Percentiles rank a stretch among this genome's conserved stretches.
phyloP scores from a whole-genome alignment of 2,888 invertebrate species.

The Fabriciana adippe region DNA sequence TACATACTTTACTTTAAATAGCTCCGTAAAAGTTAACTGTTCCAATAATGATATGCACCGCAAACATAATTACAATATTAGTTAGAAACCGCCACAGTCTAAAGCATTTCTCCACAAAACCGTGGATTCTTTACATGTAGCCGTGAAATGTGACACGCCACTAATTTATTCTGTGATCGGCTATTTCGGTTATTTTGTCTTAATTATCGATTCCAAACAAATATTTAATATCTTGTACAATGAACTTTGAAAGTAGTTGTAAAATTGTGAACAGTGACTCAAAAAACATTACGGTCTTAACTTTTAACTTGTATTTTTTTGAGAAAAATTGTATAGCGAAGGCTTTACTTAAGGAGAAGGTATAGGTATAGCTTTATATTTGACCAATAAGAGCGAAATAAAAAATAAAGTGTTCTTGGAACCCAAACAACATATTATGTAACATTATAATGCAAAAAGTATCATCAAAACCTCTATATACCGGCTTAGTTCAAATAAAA shows the following conservation, averaged over 20 bases:
- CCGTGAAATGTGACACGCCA: slow-evolving; percentile 69
- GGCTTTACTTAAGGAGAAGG: too few species aligned
- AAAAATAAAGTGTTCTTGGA: too few species aligned
- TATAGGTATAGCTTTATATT: neutral
- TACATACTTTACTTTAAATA: slow-evolving; percentile 23
- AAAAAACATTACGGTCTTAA: too few species aligned
- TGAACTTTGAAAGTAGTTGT: slow-evolving; percentile 51
- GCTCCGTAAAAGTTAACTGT: slow-evolving; percentile 43
- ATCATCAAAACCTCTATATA: neutral
- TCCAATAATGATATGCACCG: slow-evolving; percentile 49
- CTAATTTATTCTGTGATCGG: slow-evolving; percentile 76
- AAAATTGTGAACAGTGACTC: neutral
- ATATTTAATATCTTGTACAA: slow-evolving; percentile 61
- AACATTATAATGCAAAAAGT: too few species aligned
- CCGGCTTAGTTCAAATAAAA: neutral
- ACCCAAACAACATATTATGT: too few species aligned
- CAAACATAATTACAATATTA: slow-evolving; percentile 61
- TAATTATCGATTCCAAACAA: slow-evolving; percentile 71
- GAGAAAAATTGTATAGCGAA: too few species aligned
- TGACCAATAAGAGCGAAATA: neutral
- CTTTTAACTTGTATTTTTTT: too few species aligned
- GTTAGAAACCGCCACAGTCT: slow-evolving; percentile 43
- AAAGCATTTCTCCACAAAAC: slow-evolving; percentile 61
- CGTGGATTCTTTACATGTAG: slow-evolving; percentile 65
- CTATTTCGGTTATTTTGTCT: slow-evolving; percentile 58